Conservation (phyloP, 2,888 invertebrate species). For the Panzeria rudis region DNA sequence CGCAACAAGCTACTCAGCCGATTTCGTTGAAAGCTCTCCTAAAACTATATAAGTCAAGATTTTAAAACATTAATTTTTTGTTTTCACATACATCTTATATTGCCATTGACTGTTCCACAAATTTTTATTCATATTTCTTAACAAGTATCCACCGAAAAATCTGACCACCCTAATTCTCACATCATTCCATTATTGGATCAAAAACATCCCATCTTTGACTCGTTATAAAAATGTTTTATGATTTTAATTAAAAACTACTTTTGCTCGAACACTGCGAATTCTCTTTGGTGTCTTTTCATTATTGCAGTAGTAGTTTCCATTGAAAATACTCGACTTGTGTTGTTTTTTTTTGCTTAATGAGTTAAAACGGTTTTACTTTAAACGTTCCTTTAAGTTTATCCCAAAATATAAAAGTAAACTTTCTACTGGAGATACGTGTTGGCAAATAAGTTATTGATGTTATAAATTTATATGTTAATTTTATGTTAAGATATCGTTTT, state of each 20-base stretch:
- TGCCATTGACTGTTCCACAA: too few species aligned
- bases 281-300: neutral
- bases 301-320: neutral
- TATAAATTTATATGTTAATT: slow-evolving; percentile 74
- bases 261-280: neutral
- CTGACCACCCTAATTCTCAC: slow-evolving; percentile 37
- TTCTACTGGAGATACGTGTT: slow-evolving; percentile 34
- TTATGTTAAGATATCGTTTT: slow-evolving; percentile 54
- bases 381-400: slow-evolving; percentile 49
- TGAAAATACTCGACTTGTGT: slow-evolving; percentile 12
- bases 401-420: slow-evolving; percentile 6
- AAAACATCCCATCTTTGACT: slow-evolving; percentile 34
- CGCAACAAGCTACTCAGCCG: too few species aligned
- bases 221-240: slow-evolving; percentile 73
- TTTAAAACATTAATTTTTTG: too few species aligned
- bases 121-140: too few species aligned
- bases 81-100: too few species aligned
- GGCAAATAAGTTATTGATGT: slow-evolving; percentile 69
- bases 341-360: slow-evolving; percentile 24
- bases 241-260: slow-evolving; percentile 73
- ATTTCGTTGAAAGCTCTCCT: too few species aligned
- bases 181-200: neutral
- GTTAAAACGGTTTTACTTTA: slow-evolving; percentile 45
- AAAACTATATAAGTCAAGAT: too few species aligned
- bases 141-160: too few species aligned